Conservation (phyloP, 1,140 invertebrate genomes). For the Antheraea pernyi region DNA sequence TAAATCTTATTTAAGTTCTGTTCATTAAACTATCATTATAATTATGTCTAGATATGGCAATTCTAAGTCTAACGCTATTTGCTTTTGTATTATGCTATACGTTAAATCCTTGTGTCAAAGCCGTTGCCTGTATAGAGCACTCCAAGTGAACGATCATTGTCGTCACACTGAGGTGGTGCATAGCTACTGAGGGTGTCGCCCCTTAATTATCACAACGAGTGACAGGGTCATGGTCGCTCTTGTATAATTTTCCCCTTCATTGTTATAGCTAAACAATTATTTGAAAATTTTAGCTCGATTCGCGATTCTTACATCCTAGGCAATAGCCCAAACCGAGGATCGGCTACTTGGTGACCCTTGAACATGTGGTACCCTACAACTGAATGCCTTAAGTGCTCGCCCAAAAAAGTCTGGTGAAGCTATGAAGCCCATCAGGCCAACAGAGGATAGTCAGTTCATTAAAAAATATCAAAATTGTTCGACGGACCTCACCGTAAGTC, state of each 20-base stretch:
- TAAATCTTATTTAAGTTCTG: too few relatives aligned
- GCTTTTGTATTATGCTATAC: conserved; percentile 17
- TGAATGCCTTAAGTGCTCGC: too few relatives aligned
- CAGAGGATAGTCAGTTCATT: too few relatives aligned
- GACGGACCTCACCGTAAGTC: too few relatives aligned
- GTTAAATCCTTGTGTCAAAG: conserved; percentile 28
- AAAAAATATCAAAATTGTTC: too few relatives aligned
- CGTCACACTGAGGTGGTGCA: conserved; percentile 31
- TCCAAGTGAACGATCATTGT: conserved; percentile 54
- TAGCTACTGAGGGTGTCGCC: conserved; percentile 29
- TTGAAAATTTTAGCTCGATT: conserved; percentile 28
- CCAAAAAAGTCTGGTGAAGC: too few relatives aligned
- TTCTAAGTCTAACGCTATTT: background rate
- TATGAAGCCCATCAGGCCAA: too few relatives aligned
- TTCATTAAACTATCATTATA: too few relatives aligned
- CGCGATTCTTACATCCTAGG: too few relatives aligned
- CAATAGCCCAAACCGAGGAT: too few relatives aligned
- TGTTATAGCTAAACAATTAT: conserved; percentile 29
- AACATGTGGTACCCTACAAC: too few relatives aligned
- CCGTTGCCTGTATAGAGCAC: conserved; percentile 38
- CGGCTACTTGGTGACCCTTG: too few relatives aligned
- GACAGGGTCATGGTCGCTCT: conserved; percentile 32
- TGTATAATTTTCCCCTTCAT: conserved; percentile 29
- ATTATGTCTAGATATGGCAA: background rate
- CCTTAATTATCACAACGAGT: conserved; percentile 47